phyloP scores from a whole-genome alignment of 2,888 invertebrate species.

The Ectemnius cavifrons region DNA sequence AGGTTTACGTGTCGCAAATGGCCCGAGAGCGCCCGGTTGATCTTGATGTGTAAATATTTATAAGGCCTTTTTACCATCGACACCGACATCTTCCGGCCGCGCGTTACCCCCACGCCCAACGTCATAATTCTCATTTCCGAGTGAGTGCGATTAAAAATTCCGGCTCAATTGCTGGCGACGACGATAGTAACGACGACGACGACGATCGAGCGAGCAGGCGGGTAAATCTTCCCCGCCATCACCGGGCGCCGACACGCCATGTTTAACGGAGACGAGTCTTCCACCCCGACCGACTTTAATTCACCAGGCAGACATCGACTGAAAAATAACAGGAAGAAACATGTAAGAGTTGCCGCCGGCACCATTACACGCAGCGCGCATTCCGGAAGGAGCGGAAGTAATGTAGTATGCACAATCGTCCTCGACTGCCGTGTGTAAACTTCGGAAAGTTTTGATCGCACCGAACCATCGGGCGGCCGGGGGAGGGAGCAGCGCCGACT shows the following conservation, averaged over 20 bases:
- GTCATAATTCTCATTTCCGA: not conserved
- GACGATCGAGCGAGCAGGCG: too few species aligned
- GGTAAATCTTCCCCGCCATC: too few species aligned
- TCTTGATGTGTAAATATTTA: slow-evolving; percentile 31
- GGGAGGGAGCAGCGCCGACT: slow-evolving; percentile 21
- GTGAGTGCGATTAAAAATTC: slow-evolving; percentile 4
- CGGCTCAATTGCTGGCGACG: not conserved
- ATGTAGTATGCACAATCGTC: not conserved
- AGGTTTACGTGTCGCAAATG: slow-evolving; percentile 7
- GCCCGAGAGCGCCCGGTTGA: slow-evolving; percentile 10
- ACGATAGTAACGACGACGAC: too few species aligned
- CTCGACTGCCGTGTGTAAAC: slow-evolving; percentile 5
- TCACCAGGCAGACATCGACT: too few species aligned
- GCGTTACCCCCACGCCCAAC: too few species aligned
- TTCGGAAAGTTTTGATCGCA: slow-evolving; percentile 15
- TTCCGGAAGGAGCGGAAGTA: not conserved
- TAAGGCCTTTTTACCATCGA: slow-evolving; percentile 6
- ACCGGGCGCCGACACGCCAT: too few species aligned
- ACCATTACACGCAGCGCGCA: too few species aligned
- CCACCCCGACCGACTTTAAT: too few species aligned
- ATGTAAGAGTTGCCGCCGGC: too few species aligned
- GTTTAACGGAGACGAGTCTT: too few species aligned
- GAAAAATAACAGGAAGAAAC: too few species aligned
- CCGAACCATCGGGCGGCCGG: slow-evolving; percentile 20
- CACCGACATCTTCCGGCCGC: not conserved